Conservation (phyloP, 2,888 invertebrate species). For the Drosophila affinis region DNA sequence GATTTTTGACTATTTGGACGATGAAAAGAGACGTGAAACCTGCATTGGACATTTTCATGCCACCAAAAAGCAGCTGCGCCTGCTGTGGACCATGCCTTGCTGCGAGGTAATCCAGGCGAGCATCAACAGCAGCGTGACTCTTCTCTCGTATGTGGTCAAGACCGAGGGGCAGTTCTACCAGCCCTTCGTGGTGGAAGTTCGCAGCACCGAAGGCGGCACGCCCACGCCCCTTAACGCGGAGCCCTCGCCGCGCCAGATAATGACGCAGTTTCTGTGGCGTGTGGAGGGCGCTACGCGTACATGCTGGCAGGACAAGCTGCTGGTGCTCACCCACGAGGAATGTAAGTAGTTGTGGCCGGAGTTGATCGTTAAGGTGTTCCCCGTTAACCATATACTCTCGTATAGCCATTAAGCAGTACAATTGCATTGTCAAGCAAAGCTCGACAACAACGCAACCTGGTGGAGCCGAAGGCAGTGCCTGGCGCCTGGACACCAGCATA, state of each 20-base stretch:
- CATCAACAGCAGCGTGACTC: conserved; percentile 88
- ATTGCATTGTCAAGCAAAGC: conserved; percentile 81
- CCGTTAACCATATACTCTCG: not conserved
- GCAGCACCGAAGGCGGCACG: conserved; percentile 47
- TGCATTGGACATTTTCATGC: conserved; percentile 87
- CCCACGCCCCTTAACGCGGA: conserved; percentile 82
- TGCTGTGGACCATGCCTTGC: conserved; percentile 87
- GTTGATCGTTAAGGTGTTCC: no score
- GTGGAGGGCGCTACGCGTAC: conserved; percentile 73
- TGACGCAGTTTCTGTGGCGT: conserved; percentile 88
- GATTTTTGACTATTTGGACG: conserved; percentile 83
- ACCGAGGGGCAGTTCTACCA: conserved; percentile 85
- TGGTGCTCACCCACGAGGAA: conserved; percentile 91
- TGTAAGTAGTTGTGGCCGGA: conserved; percentile 84
- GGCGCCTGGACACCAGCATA: conserved; percentile 86
- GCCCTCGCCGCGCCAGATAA: conserved; percentile 88
- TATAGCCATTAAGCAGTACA: conserved; percentile 76
- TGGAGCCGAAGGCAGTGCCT: conserved; percentile 71
- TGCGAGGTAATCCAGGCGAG: conserved; percentile 92
- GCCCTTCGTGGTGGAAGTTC: conserved; percentile 87
- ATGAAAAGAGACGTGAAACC: conserved; percentile 62
- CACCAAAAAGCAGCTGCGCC: conserved; percentile 86
- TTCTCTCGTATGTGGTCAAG: conserved; percentile 89
- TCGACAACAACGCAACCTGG: conserved; percentile 56
- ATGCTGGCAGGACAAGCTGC: conserved; percentile 86